Conservation (phyloP, 2,113 vertebrate species). For the Poeciliopsis occidentalis region DNA sequence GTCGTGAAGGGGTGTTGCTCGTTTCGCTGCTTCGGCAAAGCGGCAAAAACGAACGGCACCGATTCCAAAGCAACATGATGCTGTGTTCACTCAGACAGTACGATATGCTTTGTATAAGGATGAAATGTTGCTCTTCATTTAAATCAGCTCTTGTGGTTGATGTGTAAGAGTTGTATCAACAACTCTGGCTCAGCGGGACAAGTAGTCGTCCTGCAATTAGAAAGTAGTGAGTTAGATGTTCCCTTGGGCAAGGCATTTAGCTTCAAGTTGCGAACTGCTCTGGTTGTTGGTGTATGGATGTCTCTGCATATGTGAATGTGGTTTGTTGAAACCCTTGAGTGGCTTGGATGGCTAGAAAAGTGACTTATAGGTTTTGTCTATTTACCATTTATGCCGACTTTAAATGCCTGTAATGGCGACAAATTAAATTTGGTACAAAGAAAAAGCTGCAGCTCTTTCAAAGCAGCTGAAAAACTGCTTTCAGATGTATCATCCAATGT, state of each 20-base stretch:
- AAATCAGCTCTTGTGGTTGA: neutral
- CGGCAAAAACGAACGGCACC: neutral
- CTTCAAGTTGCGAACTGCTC: neutral
- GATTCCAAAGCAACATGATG: neutral
- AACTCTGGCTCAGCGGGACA: neutral
- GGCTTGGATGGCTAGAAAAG: neutral
- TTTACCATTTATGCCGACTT: neutral
- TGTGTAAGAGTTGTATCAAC: neutral
- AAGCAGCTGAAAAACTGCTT: slow-evolving; percentile 28
- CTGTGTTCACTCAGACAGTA: neutral
- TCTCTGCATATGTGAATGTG: neutral
- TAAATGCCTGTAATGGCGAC: neutral
- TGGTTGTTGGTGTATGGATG: neutral
- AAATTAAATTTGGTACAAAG: slow-evolving; percentile 8
- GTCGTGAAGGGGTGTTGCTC: slow-evolving; percentile 36
- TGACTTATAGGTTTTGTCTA: neutral
- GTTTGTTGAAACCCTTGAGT: neutral
- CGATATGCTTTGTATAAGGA: neutral
- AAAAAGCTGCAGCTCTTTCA: slow-evolving; percentile 22
- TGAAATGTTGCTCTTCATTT: neutral
- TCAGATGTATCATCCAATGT: slow-evolving; percentile 43
- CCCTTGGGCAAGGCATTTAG: neutral
- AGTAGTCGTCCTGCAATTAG: neutral
- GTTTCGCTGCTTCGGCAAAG: slow-evolving; percentile 9
- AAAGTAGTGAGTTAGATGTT: neutral